Base-by-base conservation (phyloP, 2,888 invertebrate species). In the Trypoxylon attenuatum region DNA sequence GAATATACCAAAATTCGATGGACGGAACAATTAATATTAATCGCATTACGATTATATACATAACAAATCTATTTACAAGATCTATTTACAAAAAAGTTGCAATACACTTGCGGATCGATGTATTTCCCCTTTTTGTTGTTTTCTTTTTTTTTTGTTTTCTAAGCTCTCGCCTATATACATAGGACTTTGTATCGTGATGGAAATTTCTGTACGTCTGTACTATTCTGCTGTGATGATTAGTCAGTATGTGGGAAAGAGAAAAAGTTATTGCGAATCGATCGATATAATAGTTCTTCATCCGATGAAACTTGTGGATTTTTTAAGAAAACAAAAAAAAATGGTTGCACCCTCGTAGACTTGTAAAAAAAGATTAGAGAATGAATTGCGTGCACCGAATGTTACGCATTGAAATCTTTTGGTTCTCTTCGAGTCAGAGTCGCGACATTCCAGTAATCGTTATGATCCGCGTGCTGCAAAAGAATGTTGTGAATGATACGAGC, bases 1-100 rank as follows among this genome's bases (percentile, higher is more conserved):
- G n/a, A n/a, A 75, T 57, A 77, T 73, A 73, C 65, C 69, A 76
- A 77, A 76, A 71, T 77, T 66, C 69, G 62, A 76, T 76, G 76
- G 52, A 61, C 53, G 63, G 62, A 66, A 68, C 59, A 71, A 66
- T 45, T 52, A 58, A 55, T 42, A 16, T 52, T 42, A 65, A 57
- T 56, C 33, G 19, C 47, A 47, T 27, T 38, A n/a, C n/a, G n/a
- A n/a, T n/a, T 60, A 45, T 64, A 39, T 27, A 41, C 27, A 50
- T n/a, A 39, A 46, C 13, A 52, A 19, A 43, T 39, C 33, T 38
- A 33, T 45, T 38, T 3, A 33, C 33, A 45, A 56, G 23, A 54
- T 46, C 55, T 43, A 69, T 56, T 64, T 59, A 49, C 39, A 60
- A 58, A 59, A 45, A 56, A 56, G 65, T 66, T n/a, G 70, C 63